Evolutionary conservation across 1,140 invertebrate species (phyloP), one percentile per base, ranked within the genome.

Genomic region (Hycleus phaleratus): DNA sequence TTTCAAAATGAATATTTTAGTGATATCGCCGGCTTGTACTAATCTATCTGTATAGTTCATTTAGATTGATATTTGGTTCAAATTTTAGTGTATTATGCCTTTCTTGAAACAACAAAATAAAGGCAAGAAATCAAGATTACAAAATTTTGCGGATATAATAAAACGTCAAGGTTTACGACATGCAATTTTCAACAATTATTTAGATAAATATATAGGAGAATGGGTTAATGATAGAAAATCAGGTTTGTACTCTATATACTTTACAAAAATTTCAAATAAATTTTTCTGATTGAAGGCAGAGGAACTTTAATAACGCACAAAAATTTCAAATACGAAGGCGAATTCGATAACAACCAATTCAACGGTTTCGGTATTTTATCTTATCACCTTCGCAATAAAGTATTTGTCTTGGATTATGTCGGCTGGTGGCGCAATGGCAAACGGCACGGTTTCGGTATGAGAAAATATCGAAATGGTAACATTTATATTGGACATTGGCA

Each of bases 401-500:
- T 71, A 0, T 79, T 68, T 58, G 61, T 57, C 32, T 62, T 79
- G 1, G 66, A 74, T 56, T 80, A 81, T 60, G 63, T 74, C 3
- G 78, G 78, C 0, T 60, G 70, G 4, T 84, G 82, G 82, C 62
- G 74, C 1, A 62, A 73, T 7, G 80, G 79, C 0, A 78, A 74
- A 59, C 77, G 73, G 7, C 69, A 82, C 18, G 82, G 82, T 18
- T 68, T 76, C 24, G 82, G 82, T 3, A 69, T 77, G 63, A 65
- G 73, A 38, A 78, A 79, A 62, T 83, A 79, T 61, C 66, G 72
- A n/a, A 77, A 83, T 51, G 79, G 77, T 2, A 74, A 77, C 46
- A 75, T 79, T 38, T 86, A 84, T 61, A 75, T 81, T 49, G 87
- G 86, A 5, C 74, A 80, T 50, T 88, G 83, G 76, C 72, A 74